Evolutionary conservation across 1,140 invertebrate species (phyloP), one percentile per base, ranked within the genome.

Genomic region (Contarinia nasturtii): DNA sequence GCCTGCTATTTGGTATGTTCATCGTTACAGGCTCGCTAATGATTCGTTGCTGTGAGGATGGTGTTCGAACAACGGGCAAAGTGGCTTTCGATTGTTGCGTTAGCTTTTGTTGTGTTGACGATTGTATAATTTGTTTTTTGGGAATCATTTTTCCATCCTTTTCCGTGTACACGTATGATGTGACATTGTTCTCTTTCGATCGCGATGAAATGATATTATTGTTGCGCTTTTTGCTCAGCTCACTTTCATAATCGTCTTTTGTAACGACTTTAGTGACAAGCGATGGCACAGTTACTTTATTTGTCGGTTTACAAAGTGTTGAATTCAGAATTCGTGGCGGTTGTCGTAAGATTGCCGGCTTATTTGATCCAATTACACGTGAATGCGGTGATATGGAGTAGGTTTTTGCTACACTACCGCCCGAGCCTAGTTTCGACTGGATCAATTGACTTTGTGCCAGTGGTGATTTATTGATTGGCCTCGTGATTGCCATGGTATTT

Each of bases 271-370:
- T 57, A 40, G 42, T 41, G 10, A 54, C 2, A 27, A 27, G 27
- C 27, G 27, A 27, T 27, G 27, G 27, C 27, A 27, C 27, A 3
- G 27, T 27, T 27, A 27, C 27, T 27, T 27, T 27, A 10, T 27
- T 47, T 15, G 41, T 55, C 38, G 41, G 42, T 17, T 56, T 60
- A 33, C 56, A 56, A 46, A 63, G 56, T 12, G 60, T 53, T 2
- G 59, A 45, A 44, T 63, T 63, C 11, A 63, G 53, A 46, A 63
- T 63, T 15, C 60, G 53, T 7, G 61, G 61, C 19, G 57, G 51
- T n/a, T 61, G 56, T 43, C 41, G 41, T 21, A 19, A 14, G 10
- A 27, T 27, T 3, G 27, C 27, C 27, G 27, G 27, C 10, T 27
- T 27, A 10, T 27, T 27, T 27, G 27, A 5, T 5, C 27, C 27